Evolutionary conservation across 1,140 invertebrate species (phyloP).

Genomic region (Drosophila parvula): DNA sequence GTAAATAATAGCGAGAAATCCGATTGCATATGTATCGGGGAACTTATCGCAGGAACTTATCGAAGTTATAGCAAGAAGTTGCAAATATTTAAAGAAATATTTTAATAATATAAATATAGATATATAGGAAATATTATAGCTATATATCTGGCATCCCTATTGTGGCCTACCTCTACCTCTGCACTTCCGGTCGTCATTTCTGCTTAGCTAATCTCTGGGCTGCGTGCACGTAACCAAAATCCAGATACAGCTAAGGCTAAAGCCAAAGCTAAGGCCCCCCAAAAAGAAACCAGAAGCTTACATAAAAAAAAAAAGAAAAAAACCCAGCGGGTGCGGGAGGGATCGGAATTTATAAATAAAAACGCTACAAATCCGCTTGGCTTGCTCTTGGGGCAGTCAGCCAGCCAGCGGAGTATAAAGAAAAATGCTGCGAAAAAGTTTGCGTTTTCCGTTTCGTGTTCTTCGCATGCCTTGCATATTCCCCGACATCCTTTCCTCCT

Average conservation of each 20-base stretch:
- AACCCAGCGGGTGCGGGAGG: neutral
- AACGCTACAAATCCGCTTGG: slow-evolving; percentile 70
- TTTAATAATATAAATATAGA: too few species aligned
- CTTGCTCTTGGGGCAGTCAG: slow-evolving; percentile 11
- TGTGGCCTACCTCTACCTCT: neutral
- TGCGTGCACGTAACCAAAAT: slow-evolving; percentile 64
- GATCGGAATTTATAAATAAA: slow-evolving; percentile 48
- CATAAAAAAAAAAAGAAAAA: slow-evolving; percentile 32
- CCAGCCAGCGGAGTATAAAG: slow-evolving; percentile 12
- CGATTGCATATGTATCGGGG: neutral
- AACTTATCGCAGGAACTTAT: neutral
- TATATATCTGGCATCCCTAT: neutral
- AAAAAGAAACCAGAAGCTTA: slow-evolving; percentile 10
- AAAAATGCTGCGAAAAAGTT: slow-evolving; percentile 57
- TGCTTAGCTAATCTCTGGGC: slow-evolving; percentile 75
- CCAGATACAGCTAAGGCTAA: slow-evolving; percentile 22
- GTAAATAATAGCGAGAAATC: neutral
- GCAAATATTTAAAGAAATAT: too few species aligned
- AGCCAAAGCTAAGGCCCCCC: slow-evolving; percentile 19
- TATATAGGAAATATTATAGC: neutral
- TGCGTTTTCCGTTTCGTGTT: slow-evolving; percentile 33
- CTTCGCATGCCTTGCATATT: slow-evolving; percentile 23
- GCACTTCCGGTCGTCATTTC: slow-evolving; percentile 63
- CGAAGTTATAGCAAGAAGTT: neutral
- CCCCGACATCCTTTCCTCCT: neutral